These are phyloP conservation scores for Deilephila elpenor DNA, from an alignment of 2,888 invertebrate species.

Conservation along the genomic window DNA sequence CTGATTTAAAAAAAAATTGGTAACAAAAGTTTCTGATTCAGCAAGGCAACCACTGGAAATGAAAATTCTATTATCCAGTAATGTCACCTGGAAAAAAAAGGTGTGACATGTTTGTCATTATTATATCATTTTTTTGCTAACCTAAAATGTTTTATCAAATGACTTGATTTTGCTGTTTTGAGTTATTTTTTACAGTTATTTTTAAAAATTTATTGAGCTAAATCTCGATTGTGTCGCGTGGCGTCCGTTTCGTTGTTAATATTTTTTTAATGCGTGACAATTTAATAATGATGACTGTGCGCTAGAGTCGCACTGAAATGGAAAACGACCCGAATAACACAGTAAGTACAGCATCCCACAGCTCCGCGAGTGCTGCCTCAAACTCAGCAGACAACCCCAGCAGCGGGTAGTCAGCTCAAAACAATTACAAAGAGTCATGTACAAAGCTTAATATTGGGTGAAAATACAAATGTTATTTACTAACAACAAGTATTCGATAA, in stretches of 20 bases:
- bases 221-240: conserved; percentile 80
- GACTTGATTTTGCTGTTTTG: conserved; percentile 81
- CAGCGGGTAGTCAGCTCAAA: not conserved
- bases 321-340: conserved; percentile 83
- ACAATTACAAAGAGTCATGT: too few relatives aligned
- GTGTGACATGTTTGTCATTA: conserved; percentile 83
- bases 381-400: not conserved
- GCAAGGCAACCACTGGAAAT: conserved; percentile 76
- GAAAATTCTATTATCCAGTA: conserved; percentile 80
- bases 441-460: too few relatives aligned
- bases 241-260: conserved; percentile 62
- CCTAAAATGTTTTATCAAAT: conserved; percentile 85
- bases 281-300: conserved; percentile 77
- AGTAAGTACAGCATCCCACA: conserved; percentile 65
- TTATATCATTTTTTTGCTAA: conserved; percentile 83
- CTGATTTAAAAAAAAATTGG: conserved; percentile 42
- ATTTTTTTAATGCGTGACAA: conserved; percentile 73
- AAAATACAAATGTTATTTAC: conserved; percentile 4
- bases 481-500: not conserved
- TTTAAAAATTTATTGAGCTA: conserved; percentile 79
- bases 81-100: conserved; percentile 84
- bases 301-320: conserved; percentile 76
- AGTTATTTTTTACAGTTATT: conserved; percentile 79
- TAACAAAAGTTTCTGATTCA: conserved; percentile 53
- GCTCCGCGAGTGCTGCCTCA: too few relatives aligned